phyloP scores from a whole-genome alignment of 2,888 invertebrate species.

The Meteorus colon region DNA sequence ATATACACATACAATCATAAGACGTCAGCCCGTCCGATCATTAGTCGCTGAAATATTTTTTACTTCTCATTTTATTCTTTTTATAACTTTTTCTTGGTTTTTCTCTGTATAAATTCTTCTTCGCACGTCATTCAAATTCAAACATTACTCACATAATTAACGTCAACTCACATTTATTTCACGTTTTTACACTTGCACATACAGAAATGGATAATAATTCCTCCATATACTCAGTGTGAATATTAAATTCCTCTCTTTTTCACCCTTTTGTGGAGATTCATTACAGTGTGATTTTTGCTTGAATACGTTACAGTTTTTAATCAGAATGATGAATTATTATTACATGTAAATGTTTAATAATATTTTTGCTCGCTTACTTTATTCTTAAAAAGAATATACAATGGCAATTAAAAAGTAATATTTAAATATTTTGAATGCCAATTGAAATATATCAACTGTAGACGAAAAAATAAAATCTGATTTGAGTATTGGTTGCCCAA shows the following conservation, averaged over 20 bases:
- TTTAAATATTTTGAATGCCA: background rate
- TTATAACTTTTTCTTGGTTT: background rate
- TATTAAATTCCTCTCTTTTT: too few species aligned
- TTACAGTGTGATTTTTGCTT: too few species aligned
- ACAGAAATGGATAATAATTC: too few species aligned
- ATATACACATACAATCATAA: background rate
- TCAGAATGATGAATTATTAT: too few species aligned
- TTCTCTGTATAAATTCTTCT: background rate
- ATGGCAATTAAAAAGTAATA: too few species aligned
- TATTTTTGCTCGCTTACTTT: too few species aligned
- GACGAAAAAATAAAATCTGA: background rate
- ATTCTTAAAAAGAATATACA: too few species aligned
- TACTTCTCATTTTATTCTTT: background rate
- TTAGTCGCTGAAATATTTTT: conserved; percentile 17
- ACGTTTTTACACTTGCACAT: background rate
- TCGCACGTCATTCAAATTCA: background rate
- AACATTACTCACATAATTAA: background rate
- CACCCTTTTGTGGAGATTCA: too few species aligned
- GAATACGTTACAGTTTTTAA: too few species aligned
- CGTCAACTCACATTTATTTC: background rate
- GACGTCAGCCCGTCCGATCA: conserved; percentile 10
- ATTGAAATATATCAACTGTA: background rate
- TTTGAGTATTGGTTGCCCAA: background rate
- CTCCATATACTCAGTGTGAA: too few species aligned
- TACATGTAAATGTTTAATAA: too few species aligned